Evolutionary conservation across 2,113 vertebrate genomes (phyloP).

Genomic region (Thamnaconus septentrionalis): DNA sequence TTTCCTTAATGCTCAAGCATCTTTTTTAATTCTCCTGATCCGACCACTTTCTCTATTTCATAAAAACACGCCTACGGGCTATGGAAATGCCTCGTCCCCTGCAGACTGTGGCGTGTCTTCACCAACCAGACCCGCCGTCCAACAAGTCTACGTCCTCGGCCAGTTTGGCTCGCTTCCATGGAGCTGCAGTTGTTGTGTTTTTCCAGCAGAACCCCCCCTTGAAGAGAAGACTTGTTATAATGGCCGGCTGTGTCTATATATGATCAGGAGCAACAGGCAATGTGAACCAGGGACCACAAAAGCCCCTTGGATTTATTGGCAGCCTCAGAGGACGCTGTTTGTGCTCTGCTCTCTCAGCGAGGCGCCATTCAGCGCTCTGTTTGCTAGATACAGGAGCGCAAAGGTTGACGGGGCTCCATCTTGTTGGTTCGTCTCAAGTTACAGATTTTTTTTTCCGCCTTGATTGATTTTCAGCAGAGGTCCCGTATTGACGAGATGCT

Average conservation of each 20-base stretch:
- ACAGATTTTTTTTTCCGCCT: slow-evolving; percentile 23
- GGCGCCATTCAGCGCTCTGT: slow-evolving; percentile 51
- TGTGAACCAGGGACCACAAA: slow-evolving; percentile 27
- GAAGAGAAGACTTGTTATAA: slow-evolving; percentile 1
- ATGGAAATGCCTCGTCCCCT: slow-evolving; percentile 52
- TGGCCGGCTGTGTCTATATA: background rate
- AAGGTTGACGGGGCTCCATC: slow-evolving; percentile 45
- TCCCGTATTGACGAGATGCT: slow-evolving; percentile 21
- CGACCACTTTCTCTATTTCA: background rate
- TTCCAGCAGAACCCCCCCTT: slow-evolving; percentile 15
- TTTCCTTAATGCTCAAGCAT: too few relatives aligned
- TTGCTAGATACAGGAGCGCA: slow-evolving; percentile 53
- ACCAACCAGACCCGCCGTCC: slow-evolving; percentile 12
- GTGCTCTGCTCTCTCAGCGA: slow-evolving; percentile 39
- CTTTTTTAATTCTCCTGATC: slow-evolving; percentile 10
- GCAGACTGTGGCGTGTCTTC: slow-evolving; percentile 46
- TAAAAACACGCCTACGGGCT: slow-evolving; percentile 36
- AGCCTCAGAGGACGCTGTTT: slow-evolving; percentile 36
- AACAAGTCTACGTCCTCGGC: slow-evolving; percentile 7
- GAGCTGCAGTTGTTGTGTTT: slow-evolving; percentile 25
- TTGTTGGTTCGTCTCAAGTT: slow-evolving; percentile 41
- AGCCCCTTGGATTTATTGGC: slow-evolving; percentile 13
- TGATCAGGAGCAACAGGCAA: slow-evolving; percentile 22
- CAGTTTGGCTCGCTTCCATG: slow-evolving; percentile 10
- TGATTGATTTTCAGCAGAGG: slow-evolving; percentile 18